A percentile compares a stretch with the other conserved stretches of the same genome.
phyloP scores from a whole-genome alignment of 2,888 invertebrate species.

The Tethea ocularis region DNA sequence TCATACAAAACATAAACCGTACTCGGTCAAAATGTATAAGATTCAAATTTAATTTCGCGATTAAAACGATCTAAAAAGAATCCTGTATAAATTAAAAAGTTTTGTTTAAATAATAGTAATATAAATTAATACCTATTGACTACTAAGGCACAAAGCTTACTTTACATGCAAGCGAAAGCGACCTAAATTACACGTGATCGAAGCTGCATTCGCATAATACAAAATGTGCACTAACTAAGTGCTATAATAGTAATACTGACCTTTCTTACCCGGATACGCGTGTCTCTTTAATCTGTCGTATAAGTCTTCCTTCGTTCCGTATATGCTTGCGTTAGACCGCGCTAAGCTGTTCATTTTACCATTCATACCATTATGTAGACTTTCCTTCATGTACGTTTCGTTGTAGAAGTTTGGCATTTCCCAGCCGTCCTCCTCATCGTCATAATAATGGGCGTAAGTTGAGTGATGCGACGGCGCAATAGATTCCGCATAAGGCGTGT shows the following conservation, averaged over 20 bases:
- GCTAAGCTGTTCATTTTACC: constrained; percentile 97
- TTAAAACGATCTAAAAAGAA: too few species aligned
- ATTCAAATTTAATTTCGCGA: too few species aligned
- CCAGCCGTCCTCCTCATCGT: constrained; percentile 98
- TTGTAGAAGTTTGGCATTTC: constrained; percentile 99
- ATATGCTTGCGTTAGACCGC: constrained; percentile 96
- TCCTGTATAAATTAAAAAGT: too few species aligned
- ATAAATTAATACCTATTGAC: too few species aligned
- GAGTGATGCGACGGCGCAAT: constrained; percentile 98
- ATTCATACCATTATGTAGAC: constrained; percentile 92
- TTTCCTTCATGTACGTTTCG: constrained; percentile 97
- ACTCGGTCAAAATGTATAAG: too few species aligned
- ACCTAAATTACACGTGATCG: constrained; percentile 18
- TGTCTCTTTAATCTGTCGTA: constrained; percentile 97
- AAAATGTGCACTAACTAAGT: constrained; percentile 71
- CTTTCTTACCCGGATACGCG: constrained; percentile 97
- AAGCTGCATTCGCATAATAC: constrained; percentile 46
- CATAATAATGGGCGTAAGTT: constrained; percentile 97
- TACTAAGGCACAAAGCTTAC: background rate
- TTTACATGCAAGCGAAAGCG: constrained; percentile 19
- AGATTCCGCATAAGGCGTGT: constrained; percentile 96
- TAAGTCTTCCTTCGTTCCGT: constrained; percentile 97
- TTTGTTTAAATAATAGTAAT: too few species aligned
- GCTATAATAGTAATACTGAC: constrained; percentile 83
- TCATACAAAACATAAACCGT: too few species aligned